Evolutionary conservation across 2,888 invertebrate genomes (phyloP).

Genomic region (Mimas tiliae): DNA sequence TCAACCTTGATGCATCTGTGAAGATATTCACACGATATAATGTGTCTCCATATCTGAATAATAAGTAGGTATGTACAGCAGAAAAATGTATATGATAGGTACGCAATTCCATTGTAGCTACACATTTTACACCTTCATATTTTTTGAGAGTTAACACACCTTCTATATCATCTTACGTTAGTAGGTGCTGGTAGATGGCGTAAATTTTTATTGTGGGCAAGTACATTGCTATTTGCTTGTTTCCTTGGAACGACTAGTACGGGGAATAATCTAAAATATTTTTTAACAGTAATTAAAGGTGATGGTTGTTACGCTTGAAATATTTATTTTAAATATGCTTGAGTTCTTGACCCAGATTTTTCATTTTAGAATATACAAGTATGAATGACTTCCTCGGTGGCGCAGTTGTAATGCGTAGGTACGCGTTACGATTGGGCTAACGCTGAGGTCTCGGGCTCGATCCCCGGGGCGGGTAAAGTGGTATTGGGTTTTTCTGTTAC

Average conservation of each 20-base stretch:
- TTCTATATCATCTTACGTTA: conserved; percentile 15
- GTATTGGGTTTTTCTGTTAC: no score
- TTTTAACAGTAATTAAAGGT: background rate
- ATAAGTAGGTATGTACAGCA: conserved; percentile 44
- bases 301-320: background rate
- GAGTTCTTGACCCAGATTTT: no score
- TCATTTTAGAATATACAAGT: no score
- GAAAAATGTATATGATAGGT: conserved; percentile 48
- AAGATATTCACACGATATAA: conserved; percentile 34
- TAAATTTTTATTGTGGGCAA: background rate
- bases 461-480: no score
- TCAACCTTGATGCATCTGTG: conserved; percentile 30
- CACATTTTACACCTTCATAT: conserved; percentile 18
- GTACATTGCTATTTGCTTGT: no score
- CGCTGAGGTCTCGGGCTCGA: no score
- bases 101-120: conserved; percentile 35
- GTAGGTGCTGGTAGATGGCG: background rate
- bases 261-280: background rate
- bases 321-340: background rate
- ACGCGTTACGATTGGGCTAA: no score
- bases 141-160: conserved; percentile 38
- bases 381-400: no score
- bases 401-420: no score
- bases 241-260: no score
- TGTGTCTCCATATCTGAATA: conserved; percentile 46